Conservation (phyloP, 1,140 invertebrate species). For the Pseudobourletiella spinata region DNA sequence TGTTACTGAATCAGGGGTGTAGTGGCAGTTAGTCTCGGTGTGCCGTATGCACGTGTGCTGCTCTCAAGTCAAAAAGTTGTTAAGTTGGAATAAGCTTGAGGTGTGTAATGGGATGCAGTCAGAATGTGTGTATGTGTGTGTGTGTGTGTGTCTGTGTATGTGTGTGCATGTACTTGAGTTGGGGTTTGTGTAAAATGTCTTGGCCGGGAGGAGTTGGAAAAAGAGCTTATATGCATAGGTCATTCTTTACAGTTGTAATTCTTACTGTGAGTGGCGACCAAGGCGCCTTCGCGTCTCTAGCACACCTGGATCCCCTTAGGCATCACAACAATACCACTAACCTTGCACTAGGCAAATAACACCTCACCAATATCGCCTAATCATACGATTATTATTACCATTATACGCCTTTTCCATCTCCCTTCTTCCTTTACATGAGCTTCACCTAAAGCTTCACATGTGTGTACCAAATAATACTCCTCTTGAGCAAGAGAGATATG, state of each 20-base stretch:
- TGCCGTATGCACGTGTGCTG: conserved; percentile 1
- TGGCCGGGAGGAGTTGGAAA: background rate
- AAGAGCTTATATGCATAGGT: background rate
- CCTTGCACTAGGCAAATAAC: conserved; percentile 5
- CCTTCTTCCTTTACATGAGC: background rate
- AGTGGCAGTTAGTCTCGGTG: no score
- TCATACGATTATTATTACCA: conserved; percentile 1
- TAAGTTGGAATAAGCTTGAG: background rate
- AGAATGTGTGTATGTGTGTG: background rate
- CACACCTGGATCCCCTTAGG: conserved; percentile 17
- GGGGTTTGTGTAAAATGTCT: background rate
- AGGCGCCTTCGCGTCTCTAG: conserved; percentile 11
- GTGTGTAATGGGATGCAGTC: background rate
- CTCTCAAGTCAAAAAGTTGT: background rate
- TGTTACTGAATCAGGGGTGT: no score
- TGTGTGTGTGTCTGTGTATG: background rate
- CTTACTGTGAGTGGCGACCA: background rate
- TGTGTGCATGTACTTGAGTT: background rate
- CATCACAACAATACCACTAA: conserved; percentile 15
- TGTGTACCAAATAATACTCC: background rate
- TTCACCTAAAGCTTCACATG: background rate
- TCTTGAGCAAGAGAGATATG: no score
- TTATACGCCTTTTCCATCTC: background rate
- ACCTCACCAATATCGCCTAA: conserved; percentile 10
- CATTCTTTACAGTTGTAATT: conserved; percentile 3